A percentile compares a stretch with the other conserved stretches of the same genome.
phyloP scores from a whole-genome alignment of 2,797 vertebrate genomes.

The Mallotus villosus region DNA sequence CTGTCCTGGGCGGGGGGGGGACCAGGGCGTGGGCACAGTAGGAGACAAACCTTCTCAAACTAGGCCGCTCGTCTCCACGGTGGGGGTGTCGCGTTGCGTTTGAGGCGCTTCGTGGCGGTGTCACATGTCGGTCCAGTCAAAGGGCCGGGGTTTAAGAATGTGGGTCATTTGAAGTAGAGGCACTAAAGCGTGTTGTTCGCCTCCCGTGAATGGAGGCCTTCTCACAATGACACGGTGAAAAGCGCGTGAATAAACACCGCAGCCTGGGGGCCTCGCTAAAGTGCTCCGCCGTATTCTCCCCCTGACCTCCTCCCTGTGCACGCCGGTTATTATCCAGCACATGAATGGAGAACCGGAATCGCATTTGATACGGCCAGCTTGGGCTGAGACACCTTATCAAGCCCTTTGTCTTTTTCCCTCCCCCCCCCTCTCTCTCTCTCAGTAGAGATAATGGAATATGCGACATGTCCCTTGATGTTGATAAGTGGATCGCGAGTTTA shows the following conservation, averaged over 20 bases:
- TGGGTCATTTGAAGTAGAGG: slow-evolving; percentile 81
- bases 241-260: slow-evolving; percentile 77
- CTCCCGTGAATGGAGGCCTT: slow-evolving; percentile 74
- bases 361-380: slow-evolving; percentile 58
- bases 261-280: slow-evolving; percentile 70
- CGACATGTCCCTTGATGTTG: not conserved
- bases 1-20: slow-evolving; percentile 38
- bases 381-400: slow-evolving; percentile 47
- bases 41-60: slow-evolving; percentile 61
- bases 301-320: slow-evolving; percentile 64
- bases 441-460: not conserved
- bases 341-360: slow-evolving; percentile 62
- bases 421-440: too few relatives aligned
- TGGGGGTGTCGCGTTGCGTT: slow-evolving; percentile 74
- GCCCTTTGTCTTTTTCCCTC: slow-evolving; percentile 17
- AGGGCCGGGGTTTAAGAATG: slow-evolving; percentile 73
- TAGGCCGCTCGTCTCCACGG: slow-evolving; percentile 68
- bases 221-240: slow-evolving; percentile 78
- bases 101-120: slow-evolving; percentile 65
- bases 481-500: not conserved
- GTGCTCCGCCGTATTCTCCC: slow-evolving; percentile 71
- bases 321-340: slow-evolving; percentile 64
- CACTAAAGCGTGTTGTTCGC: slow-evolving; percentile 79
- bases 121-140: slow-evolving; percentile 73
- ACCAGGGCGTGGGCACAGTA: slow-evolving; percentile 22